These are phyloP conservation scores for Epizoanthus stellaris DNA, from an alignment of 92 coral and sea anemone genomes.

Conservation along the genomic window DNA sequence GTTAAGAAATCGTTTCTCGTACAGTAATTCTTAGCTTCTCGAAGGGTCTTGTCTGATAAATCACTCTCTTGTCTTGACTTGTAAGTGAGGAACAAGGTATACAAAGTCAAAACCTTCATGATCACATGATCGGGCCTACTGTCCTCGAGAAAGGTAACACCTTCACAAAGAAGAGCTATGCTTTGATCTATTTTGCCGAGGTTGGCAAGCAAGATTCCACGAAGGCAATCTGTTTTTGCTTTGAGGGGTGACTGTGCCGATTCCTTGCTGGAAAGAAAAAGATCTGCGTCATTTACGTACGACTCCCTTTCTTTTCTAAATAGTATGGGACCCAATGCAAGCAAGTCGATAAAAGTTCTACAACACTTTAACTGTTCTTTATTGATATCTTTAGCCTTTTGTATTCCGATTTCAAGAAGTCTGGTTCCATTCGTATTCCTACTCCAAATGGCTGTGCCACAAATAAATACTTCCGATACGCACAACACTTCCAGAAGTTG, in stretches of 20 bases:
- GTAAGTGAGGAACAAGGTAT: background rate
- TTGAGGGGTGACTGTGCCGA: background rate
- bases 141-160: background rate
- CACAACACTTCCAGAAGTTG: background rate
- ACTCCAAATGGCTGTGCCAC: background rate
- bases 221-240: background rate
- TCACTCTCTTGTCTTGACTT: background rate
- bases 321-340: background rate
- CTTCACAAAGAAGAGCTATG: background rate
- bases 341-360: background rate
- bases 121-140: background rate
- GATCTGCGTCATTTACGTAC: background rate
- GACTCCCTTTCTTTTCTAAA: background rate
- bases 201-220: constrained; percentile 1
- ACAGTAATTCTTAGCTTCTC: background rate
- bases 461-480: background rate
- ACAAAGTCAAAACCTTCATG: background rate
- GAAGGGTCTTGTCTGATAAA: background rate
- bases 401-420: background rate
- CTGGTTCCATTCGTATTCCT: background rate
- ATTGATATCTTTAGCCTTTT: background rate
- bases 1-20: background rate
- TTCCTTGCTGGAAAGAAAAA: background rate
- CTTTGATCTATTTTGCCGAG: background rate
- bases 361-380: background rate